These are phyloP conservation scores for Thyatira batis DNA, from an alignment of 2,888 invertebrate genomes.

Conservation along the genomic window DNA sequence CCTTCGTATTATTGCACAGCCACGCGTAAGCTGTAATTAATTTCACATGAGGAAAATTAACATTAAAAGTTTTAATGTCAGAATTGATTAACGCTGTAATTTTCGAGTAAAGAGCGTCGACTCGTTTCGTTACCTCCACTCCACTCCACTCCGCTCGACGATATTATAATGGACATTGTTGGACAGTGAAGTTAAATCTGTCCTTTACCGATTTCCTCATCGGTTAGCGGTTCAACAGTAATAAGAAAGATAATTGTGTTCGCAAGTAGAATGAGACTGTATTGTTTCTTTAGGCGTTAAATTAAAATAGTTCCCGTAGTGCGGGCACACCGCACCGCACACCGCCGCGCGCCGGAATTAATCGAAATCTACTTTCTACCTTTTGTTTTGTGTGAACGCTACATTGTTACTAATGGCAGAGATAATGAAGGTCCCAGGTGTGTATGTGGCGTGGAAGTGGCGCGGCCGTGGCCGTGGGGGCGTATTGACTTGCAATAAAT, in stretches of 20 bases:
- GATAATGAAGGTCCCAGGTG: constrained; percentile 20
- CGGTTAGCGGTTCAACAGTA: neutral
- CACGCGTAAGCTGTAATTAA: neutral
- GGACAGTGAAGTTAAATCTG: neutral
- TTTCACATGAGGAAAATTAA: neutral
- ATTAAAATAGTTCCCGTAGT: neutral
- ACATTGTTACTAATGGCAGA: constrained; percentile 17
- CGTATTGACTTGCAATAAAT: no score
- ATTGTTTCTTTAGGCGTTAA: neutral
- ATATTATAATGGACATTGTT: no score
- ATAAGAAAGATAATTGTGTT: neutral
- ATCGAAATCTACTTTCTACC: constrained; percentile 21
- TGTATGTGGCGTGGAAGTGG: constrained; percentile 8
- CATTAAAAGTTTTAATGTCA: neutral
- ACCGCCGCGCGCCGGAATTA: constrained; percentile 3
- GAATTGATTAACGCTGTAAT: neutral
- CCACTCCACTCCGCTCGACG: no score
- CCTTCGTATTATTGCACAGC: neutral
- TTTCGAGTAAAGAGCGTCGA: neutral
- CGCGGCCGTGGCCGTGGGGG: constrained; percentile 4
- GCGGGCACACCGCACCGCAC: no score
- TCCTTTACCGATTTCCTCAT: neutral
- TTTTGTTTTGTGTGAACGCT: constrained; percentile 21
- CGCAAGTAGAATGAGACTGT: neutral
- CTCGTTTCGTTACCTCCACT: neutral